These are phyloP conservation scores for Actenoides lindsayi DNA, from an alignment of 2,113 vertebrate species.

Conservation along the genomic window DNA sequence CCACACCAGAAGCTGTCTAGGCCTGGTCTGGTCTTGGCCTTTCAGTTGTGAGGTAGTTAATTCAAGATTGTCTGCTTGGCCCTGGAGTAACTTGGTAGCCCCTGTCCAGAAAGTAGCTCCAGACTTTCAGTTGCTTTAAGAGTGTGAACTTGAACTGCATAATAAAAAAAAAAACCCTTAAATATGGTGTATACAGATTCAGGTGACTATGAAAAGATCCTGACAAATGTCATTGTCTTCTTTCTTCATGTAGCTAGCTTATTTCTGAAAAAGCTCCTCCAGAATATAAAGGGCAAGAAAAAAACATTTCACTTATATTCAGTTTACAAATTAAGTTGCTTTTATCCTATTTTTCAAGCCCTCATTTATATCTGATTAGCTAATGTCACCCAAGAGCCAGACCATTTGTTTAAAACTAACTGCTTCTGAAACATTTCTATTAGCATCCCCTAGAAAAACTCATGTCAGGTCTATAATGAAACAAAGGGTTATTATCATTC, in stretches of 20 bases:
- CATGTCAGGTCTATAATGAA: conserved; percentile 1
- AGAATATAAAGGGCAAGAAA: conserved; percentile 35
- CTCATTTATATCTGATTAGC: conserved; percentile 12
- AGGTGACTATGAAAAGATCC: neutral
- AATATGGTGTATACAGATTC: neutral
- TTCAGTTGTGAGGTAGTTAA: neutral
- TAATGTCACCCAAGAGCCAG: conserved; percentile 30
- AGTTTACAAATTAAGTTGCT: conserved; percentile 16
- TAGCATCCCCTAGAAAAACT: conserved; percentile 23
- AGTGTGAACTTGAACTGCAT: neutral
- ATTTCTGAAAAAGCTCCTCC: conserved; percentile 8
- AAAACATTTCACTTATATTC: neutral
- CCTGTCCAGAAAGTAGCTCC: neutral
- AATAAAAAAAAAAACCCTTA: neutral
- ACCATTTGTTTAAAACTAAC: conserved; percentile 43
- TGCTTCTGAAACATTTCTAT: neutral
- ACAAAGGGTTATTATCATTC: conserved; percentile 20
- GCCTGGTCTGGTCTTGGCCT: neutral
- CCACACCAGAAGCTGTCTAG: neutral
- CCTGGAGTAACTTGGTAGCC: neutral
- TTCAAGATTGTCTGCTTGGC: neutral
- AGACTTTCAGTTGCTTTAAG: neutral
- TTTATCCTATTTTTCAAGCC: conserved; percentile 33
- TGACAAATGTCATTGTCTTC: conserved; percentile 6
- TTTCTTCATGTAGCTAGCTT: neutral